These are phyloP conservation scores for Boloria euphrosyne DNA, from an alignment of 2,888 invertebrate species.

Conservation along the genomic window DNA sequence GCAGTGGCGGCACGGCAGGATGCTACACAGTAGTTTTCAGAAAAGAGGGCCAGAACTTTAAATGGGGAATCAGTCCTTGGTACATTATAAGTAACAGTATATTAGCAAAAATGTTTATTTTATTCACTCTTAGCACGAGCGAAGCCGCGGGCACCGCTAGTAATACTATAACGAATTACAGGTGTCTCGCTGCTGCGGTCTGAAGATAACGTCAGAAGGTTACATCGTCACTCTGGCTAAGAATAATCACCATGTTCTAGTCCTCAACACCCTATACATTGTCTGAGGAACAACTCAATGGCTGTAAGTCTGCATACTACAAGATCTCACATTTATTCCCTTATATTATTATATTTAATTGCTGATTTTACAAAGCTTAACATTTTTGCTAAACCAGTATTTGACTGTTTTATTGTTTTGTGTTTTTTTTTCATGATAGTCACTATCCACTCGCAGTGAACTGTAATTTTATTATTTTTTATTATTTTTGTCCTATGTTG, in stretches of 20 bases:
- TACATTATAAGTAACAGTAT: too few relatives aligned
- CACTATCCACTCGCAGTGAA: conserved; percentile 72
- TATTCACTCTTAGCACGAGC: too few relatives aligned
- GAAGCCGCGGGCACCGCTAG: too few relatives aligned
- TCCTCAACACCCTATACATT: conserved; percentile 96
- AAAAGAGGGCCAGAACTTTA: too few relatives aligned
- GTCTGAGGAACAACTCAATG: conserved; percentile 86
- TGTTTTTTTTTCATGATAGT: conserved; percentile 76
- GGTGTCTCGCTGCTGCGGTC: conserved; percentile 98
- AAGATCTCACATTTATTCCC: conserved; percentile 83
- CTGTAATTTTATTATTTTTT: conserved; percentile 58
- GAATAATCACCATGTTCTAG: conserved; percentile 99
- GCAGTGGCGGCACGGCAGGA: too few relatives aligned
- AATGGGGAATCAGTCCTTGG: too few relatives aligned
- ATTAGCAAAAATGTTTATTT: too few relatives aligned
- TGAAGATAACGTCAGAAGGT: conserved; percentile 98
- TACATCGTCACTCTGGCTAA: conserved; percentile 98
- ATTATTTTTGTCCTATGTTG: conserved; percentile 52
- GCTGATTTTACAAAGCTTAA: conserved; percentile 81
- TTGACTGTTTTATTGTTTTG: conserved; percentile 78
- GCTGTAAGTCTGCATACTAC: conserved; percentile 83
- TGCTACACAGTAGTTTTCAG: too few relatives aligned
- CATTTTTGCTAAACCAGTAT: conserved; percentile 82
- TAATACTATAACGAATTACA: conserved; percentile 64
- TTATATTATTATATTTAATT: conserved; percentile 80